A percentile compares a stretch with the other conserved stretches of the same genome.
These are phyloP conservation scores for Xenus cinereus DNA, from an alignment of 2,113 vertebrate genomes.

Conservation along the genomic window DNA sequence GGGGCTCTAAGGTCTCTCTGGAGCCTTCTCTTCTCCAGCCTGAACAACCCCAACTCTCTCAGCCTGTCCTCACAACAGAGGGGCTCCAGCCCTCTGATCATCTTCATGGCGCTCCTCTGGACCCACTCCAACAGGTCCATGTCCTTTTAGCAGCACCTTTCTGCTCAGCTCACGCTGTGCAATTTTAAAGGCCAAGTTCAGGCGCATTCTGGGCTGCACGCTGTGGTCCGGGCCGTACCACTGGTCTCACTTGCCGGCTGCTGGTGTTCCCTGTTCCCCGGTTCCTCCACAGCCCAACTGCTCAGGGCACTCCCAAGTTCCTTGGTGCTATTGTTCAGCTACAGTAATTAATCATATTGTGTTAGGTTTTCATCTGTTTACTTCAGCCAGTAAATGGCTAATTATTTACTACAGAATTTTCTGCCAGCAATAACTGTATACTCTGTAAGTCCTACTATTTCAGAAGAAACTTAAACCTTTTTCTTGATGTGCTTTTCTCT, in stretches of 20 bases:
- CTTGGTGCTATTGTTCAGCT: neutral
- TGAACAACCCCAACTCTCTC: no score
- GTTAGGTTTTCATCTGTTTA: neutral
- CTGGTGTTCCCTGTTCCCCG: fast-evolving
- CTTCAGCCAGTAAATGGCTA: neutral
- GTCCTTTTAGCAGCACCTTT: neutral
- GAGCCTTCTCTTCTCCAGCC: no score
- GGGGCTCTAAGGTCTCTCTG: no score
- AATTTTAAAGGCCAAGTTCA: fast-evolving
- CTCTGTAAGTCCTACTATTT: neutral
- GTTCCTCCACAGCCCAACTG: no score
- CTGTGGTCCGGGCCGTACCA: fast-evolving
- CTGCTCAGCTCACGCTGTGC: neutral
- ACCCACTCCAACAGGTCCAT: no score
- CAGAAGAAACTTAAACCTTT: neutral
- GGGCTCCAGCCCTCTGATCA: no score
- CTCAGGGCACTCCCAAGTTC: neutral
- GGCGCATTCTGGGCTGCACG: fast-evolving
- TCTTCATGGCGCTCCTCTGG: no score
- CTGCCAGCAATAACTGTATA: neutral
- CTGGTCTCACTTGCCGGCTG: fast-evolving
- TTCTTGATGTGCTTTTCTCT: neutral
- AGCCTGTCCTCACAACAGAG: no score
- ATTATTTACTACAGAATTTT: neutral
- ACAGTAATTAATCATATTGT: neutral